A percentile compares a stretch with the other conserved stretches of the same genome.
Conservation (phyloP, 2,797 vertebrate genomes). For the Smutsia gigantea region DNA sequence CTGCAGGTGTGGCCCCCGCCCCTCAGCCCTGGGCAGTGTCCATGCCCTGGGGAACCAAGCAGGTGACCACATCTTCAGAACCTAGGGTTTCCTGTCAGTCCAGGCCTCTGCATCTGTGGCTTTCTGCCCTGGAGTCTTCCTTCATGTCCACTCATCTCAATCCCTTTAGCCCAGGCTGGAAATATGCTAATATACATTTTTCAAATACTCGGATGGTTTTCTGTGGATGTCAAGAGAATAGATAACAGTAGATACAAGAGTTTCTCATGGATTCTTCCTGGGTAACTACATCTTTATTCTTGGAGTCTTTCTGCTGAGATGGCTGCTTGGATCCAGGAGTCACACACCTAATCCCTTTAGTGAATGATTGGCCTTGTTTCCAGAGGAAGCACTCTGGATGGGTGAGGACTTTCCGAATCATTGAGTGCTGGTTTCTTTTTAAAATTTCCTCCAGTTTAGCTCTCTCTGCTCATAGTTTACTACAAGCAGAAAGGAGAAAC, state of each 20-base stretch:
- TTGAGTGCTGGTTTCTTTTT: neutral
- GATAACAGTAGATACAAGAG: no score
- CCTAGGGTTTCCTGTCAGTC: neutral
- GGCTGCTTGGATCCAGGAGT: neutral
- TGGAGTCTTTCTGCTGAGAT: neutral
- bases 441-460: neutral
- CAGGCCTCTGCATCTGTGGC: no score
- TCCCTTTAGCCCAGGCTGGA: neutral
- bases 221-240: neutral
- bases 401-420: neutral
- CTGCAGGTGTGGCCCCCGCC: no score
- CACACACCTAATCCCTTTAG: neutral
- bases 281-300: neutral
- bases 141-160: neutral
- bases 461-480: neutral
- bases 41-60: neutral
- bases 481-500: neutral
- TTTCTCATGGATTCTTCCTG: neutral
- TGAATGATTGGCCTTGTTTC: neutral
- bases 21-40: neutral
- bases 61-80: no score
- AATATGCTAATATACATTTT: neutral
- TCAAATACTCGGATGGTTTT: neutral
- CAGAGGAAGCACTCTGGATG: neutral
- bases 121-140: neutral